These are phyloP conservation scores for Anhinga rufa DNA, from an alignment of 2,113 vertebrate genomes.

Conservation along the genomic window DNA sequence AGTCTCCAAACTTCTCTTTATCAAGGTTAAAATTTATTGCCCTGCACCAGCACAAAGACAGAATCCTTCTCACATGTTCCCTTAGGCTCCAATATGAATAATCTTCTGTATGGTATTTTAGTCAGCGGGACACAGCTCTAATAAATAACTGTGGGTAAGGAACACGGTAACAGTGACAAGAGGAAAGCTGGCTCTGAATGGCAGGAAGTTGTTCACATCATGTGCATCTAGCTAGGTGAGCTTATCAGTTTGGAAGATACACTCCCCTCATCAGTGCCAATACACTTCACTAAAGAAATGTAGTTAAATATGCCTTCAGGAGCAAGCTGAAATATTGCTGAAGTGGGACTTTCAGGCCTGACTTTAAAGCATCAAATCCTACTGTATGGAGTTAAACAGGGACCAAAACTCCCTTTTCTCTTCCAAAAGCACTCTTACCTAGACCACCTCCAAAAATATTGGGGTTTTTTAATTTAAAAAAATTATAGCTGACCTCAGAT, in stretches of 20 bases:
- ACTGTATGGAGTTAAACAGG: neutral
- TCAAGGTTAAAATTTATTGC: neutral
- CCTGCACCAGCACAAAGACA: neutral
- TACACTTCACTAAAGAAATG: neutral
- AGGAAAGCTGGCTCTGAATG: neutral
- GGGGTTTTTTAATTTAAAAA: neutral
- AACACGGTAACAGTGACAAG: neutral
- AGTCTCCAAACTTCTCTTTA: neutral
- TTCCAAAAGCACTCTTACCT: neutral
- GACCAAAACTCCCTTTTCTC: neutral
- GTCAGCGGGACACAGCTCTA: neutral
- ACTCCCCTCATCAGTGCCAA: neutral
- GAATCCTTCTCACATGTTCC: neutral
- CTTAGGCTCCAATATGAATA: neutral
- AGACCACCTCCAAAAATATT: neutral
- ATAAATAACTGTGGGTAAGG: neutral
- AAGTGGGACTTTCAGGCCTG: neutral
- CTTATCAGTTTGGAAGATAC: neutral
- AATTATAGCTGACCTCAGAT: neutral
- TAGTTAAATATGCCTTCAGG: neutral
- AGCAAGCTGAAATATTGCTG: neutral
- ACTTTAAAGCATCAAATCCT: neutral
- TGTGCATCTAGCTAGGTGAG: fast-evolving
- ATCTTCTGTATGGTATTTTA: neutral
- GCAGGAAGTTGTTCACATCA: neutral